Conservation (phyloP, 1,140 invertebrate species). For the Drosophila guanche region DNA sequence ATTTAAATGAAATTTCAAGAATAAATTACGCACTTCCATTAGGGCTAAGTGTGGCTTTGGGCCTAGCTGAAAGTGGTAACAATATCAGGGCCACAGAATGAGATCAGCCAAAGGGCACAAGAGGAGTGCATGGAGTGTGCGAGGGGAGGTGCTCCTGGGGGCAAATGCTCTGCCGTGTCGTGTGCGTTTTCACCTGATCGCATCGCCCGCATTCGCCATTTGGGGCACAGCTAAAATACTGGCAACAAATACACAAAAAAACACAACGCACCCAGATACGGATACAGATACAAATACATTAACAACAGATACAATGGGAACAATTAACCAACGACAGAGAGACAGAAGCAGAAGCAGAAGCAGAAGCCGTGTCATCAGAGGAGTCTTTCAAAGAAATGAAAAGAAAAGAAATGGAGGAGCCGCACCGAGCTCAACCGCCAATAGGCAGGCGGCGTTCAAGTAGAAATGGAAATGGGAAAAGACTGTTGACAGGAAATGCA, state of each 20-base stretch:
- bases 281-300: too few species aligned
- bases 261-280: conserved; percentile 37
- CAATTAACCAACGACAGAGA: conserved; percentile 55
- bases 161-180: conserved; percentile 38
- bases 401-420: conserved; percentile 55
- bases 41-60: too few species aligned
- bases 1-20: too few species aligned
- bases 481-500: conserved; percentile 75
- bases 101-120: conserved; percentile 16
- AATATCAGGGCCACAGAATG: conserved; percentile 41
- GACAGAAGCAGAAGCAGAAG: conserved; percentile 6
- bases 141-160: conserved; percentile 7
- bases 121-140: not conserved
- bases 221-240: conserved; percentile 56
- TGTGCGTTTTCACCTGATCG: conserved; percentile 71
- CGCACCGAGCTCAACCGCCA: conserved; percentile 17
- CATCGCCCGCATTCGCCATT: conserved; percentile 68
- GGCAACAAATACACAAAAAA: conserved; percentile 47
- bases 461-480: conserved; percentile 71
- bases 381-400: too few species aligned
- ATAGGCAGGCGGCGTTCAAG: conserved; percentile 67
- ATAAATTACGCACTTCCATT: too few species aligned
- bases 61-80: conserved; percentile 40
- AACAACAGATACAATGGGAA: conserved; percentile 8
- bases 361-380: conserved; percentile 1